Evolutionary conservation across 1,140 invertebrate species (phyloP), one percentile per base, ranked within the genome.

Genomic region (Temnothorax nylanderi): DNA sequence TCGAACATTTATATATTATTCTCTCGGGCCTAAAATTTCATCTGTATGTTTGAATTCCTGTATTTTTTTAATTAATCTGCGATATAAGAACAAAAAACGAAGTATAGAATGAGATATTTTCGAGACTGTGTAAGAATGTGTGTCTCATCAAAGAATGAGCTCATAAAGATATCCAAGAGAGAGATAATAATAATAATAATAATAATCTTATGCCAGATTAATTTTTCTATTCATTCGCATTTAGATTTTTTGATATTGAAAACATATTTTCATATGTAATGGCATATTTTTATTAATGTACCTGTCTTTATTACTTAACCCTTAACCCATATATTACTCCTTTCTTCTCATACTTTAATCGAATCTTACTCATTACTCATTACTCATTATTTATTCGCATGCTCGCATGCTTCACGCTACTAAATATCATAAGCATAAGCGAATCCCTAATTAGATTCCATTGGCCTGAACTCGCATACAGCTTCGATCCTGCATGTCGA

Each of bases 371-470:
- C 58, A 47, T 65, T 34, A 65, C 6, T 47, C 1, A 26, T 26
- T 26, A 26, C 26, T 26, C 1, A n/a, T 26, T 21, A 16, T 65
- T 76, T 44, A 78, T 65, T 47, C 26, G 76, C 76, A 78, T 49
- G 76, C n/a, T 26, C 41, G 76, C 76, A 65, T 65, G 76, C 56
- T 77, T 77, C 62, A 41, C 41, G 11, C 41, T 26, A 26, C 41
- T 18, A 77, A 78, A 64, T 47, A 64, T 62, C 26, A 60, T 64
- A 62, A 44, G 75, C 26, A 60, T 64, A 62, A 44, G 75, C 26
- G 41, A 78, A 34, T 78, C 41, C 26, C 41, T 78, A 78, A 65
- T 78, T 78, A 21, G 76, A 78, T 78, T 78, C 58, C 58, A 65
- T 78, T 47, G 44, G 56, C 18, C 10, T 34, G 16, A n/a, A 77